Base-by-base conservation (phyloP, 2,113 vertebrate genomes). In the Uropsilus gracilis region DNA sequence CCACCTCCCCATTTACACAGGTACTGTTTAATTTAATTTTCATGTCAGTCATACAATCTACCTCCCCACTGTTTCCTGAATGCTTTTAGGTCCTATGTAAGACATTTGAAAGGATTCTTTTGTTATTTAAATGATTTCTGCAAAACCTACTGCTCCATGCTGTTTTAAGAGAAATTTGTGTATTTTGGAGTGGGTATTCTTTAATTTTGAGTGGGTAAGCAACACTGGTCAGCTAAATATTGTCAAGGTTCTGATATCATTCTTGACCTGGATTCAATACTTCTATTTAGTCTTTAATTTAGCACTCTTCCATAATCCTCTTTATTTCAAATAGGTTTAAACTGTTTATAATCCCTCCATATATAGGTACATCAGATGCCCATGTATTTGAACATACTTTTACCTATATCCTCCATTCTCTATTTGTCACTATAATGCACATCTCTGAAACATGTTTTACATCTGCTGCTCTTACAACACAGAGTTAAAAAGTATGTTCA, bases 151-250 rank as follows among this genome's bases (percentile, higher is more conserved):
- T 4, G 16, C 30, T 30, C 14, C 26, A 39, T 50, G 59, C 72
- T 59, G n/a, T 10, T 87, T 90, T 59, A 66, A 37, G 14, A 90
- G 12, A 6, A 7, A 83, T 90, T 50, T 73, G 13, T 57, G 20
- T 48, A 8, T 50, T 78, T 93, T 59, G 80, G 24, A 76, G 50
- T 28, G 16, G 18, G 50, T 73, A 87, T 77, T 61, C 9, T 50
- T 83, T 90, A 77, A 57, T n/a, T n/a, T n/a, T n/a, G n/a, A n/a
- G n/a, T n/a, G 66, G 68, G 28, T 85, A 82, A 83, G 37, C 72
- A 86, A 63, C n/a, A 42, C 0, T 16, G 9, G n/a, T 20, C 2
- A 64, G 2, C 53, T 32, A 2, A 57, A 46, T 73, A 75, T 73
- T 50, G 9, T 83, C 30, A 34, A 63, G 73, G 4, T 86, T 37